These are phyloP conservation scores for Erinaceus europaeus DNA, from an alignment of 2,113 vertebrate species.

Conservation along the genomic window DNA sequence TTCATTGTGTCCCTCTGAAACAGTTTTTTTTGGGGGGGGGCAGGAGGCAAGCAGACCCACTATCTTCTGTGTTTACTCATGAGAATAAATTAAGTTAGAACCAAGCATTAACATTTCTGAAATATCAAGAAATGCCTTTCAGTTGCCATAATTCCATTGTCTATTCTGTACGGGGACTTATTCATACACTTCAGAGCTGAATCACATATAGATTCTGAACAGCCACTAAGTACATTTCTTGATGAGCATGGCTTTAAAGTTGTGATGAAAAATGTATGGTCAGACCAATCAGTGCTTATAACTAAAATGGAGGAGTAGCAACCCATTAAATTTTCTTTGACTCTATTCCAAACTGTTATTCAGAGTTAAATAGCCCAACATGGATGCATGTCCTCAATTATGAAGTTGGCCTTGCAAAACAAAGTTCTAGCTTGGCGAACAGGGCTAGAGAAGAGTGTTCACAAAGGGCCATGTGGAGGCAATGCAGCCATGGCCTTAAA, in stretches of 20 bases:
- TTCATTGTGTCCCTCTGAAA: constrained; percentile 37
- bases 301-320: neutral
- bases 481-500: neutral
- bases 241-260: neutral
- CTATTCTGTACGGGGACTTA: constrained; percentile 39
- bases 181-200: constrained; percentile 23
- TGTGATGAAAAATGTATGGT: constrained; percentile 4
- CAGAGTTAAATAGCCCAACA: neutral
- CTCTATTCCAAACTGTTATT: neutral
- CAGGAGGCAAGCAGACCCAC: neutral
- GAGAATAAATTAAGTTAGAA: constrained; percentile 50
- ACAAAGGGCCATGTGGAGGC: neutral
- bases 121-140: constrained; percentile 37
- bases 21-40: no score
- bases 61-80: neutral
- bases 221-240: constrained; percentile 44
- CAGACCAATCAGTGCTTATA: neutral
- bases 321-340: neutral
- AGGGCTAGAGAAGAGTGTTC: neutral
- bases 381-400: neutral
- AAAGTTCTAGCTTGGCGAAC: neutral
- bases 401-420: neutral
- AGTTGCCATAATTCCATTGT: neutral
- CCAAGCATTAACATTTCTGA: neutral
- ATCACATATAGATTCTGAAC: constrained; percentile 52